These are phyloP conservation scores for Agrilus cyanescens DNA, from an alignment of 2,888 invertebrate species.

Conservation along the genomic window DNA sequence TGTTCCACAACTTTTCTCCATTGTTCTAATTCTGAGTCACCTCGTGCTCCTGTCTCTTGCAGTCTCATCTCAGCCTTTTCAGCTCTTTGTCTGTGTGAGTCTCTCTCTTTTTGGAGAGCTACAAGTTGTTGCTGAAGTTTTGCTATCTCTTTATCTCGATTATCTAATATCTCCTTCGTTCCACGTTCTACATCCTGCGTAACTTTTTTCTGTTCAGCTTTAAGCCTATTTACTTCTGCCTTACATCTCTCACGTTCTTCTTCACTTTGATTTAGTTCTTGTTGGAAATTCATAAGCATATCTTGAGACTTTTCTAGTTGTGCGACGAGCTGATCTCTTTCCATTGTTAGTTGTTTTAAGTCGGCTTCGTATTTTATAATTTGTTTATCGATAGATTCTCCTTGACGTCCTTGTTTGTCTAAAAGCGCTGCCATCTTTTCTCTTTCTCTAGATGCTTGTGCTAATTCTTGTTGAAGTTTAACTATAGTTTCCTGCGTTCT, in stretches of 20 bases:
- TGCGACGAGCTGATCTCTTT: conserved; percentile 75
- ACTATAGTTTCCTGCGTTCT: conserved; percentile 60
- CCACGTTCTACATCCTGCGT: conserved; percentile 59
- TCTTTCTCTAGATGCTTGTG: conserved; percentile 57
- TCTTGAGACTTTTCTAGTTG: conserved; percentile 89
- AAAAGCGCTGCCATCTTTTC: conserved; percentile 67
- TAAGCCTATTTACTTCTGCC: conserved; percentile 65
- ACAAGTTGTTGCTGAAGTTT: conserved; percentile 60
- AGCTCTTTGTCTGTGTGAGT: conserved; percentile 53
- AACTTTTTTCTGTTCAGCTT: conserved; percentile 57
- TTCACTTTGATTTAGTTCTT: conserved; percentile 75
- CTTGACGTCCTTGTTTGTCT: conserved; percentile 67
- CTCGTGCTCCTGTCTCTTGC: conserved; percentile 53
- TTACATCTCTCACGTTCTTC: conserved; percentile 69
- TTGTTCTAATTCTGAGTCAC: conserved; percentile 60
- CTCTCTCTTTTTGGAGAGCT: conserved; percentile 49
- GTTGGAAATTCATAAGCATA: conserved; percentile 86
- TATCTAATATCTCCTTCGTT: conserved; percentile 57
- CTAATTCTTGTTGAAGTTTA: conserved; percentile 61
- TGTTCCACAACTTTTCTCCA: conserved; percentile 70
- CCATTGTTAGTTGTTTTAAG: conserved; percentile 72
- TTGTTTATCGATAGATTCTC: conserved; percentile 74
- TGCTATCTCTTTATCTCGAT: conserved; percentile 56
- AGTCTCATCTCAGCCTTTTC: conserved; percentile 65
- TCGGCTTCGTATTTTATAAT: conserved; percentile 76